Base-by-base conservation (phyloP, 2,113 vertebrate species). In the Gymnorhina tibicen region DNA sequence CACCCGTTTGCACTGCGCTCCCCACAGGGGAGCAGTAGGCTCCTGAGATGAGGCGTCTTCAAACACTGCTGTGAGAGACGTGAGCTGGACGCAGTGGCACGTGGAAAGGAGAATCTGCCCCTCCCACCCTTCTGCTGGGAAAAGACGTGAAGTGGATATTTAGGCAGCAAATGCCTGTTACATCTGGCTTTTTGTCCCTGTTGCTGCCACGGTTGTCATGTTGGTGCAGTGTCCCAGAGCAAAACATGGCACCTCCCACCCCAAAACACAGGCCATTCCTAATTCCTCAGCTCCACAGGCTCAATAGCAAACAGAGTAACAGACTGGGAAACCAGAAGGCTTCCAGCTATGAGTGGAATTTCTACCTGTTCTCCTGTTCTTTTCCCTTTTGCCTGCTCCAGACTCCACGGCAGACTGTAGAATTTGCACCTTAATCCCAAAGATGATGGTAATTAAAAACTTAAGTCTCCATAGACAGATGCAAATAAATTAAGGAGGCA, bases 361-460 rank as follows among this genome's bases (percentile, higher is more conserved):
- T 94, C 64, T 62, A 11, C 64, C 60, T 87, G 28, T 56, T 86
- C 56, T 78, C 21, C 14, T 42, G 7, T 35, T 84, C 35, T 66
- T 77, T 69, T 79, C 55, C 80, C 52, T 80, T 90, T 91, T 0
- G 0, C 26, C 44, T 53, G 55, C 66, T 88, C 55, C 74, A 72
- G 39, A 69, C 53, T 64, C 46, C 50, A 33, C 0, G 0, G 15
- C 56, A 74, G 87, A 42, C 60, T 77, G 67, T 67, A 72, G 64
- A 92, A 91, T 64, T 95, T 91, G 75, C 60, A 94, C 76, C 86
- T 92, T 96, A 94, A 96, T 94, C 83, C 76, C 32, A 23, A 63
- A 91, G 83, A 95, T 68, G 69, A 78, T 87, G 76, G 76, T 76
- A 92, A 95, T 97, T 96, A 92, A 93, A 96, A 96, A 86, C 68